These are phyloP conservation scores for Camptogramma bilineatum DNA, from an alignment of 2,888 invertebrate species.

Conservation along the genomic window DNA sequence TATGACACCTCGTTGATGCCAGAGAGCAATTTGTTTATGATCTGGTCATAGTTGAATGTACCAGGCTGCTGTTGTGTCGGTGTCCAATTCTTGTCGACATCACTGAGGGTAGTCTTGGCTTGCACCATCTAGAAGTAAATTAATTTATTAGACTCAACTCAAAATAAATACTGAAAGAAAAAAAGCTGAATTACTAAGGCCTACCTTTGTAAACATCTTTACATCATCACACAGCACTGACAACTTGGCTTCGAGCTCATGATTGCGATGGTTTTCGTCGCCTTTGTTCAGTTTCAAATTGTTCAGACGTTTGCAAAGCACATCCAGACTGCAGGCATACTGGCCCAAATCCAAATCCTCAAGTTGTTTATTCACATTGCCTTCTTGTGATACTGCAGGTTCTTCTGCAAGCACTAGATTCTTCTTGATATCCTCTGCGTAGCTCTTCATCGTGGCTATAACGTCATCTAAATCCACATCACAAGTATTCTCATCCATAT, in stretches of 20 bases:
- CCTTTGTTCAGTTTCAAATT: conserved; percentile 63
- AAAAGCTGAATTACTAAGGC: background rate
- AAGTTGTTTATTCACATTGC: conserved; percentile 42
- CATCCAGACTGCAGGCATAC: conserved; percentile 67
- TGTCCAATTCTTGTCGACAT: conserved; percentile 59
- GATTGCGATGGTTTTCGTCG: conserved; percentile 55
- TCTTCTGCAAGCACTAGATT: conserved; percentile 49
- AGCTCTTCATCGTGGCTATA: conserved; percentile 65
- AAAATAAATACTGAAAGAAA: background rate
- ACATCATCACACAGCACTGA: conserved; percentile 68
- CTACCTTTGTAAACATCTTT: conserved; percentile 71
- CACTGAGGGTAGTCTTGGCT: conserved; percentile 63
- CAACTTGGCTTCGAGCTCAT: conserved; percentile 67
- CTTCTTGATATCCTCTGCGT: conserved; percentile 69
- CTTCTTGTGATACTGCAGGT: conserved; percentile 40
- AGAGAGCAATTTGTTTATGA: conserved; percentile 68
- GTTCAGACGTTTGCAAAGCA: conserved; percentile 66
- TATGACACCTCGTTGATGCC: conserved; percentile 74
- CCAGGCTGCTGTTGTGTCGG: conserved; percentile 48
- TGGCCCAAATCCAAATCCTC: conserved; percentile 61
- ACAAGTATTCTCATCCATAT: conserved; percentile 60
- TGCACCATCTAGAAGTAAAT: conserved; percentile 67
- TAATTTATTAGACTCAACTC: conserved; percentile 2
- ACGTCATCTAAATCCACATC: conserved; percentile 66
- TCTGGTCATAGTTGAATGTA: conserved; percentile 62